These are phyloP conservation scores for Drosophila quadrilineata DNA, from an alignment of 1,140 invertebrate genomes.

Conservation along the genomic window DNA sequence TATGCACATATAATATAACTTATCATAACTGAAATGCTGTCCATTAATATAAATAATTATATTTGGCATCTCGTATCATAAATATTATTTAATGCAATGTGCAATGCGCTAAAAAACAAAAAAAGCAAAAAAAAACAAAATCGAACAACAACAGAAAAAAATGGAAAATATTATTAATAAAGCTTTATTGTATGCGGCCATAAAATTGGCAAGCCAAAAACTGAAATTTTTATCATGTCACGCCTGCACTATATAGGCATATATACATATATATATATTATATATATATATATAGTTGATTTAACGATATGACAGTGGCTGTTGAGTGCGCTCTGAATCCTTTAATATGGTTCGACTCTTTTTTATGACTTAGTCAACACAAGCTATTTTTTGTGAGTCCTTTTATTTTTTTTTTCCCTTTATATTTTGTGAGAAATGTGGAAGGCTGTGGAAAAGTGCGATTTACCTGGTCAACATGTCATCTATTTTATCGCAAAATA, in stretches of 20 bases:
- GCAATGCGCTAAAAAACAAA: too few species aligned
- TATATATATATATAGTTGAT: neutral
- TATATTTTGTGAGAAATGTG: neutral
- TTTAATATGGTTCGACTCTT: slow-evolving; percentile 57
- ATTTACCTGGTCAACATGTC: slow-evolving; percentile 30
- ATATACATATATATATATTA: neutral
- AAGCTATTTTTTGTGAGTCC: too few species aligned
- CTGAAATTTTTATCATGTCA: slow-evolving; percentile 46
- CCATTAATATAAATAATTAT: slow-evolving; percentile 44
- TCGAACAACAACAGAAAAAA: slow-evolving; percentile 17
- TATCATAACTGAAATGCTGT: slow-evolving; percentile 5
- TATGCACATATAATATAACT: too few species aligned
- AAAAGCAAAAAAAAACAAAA: too few species aligned
- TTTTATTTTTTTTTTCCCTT: slow-evolving; percentile 50
- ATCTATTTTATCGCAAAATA: slow-evolving; percentile 3
- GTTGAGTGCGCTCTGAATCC: slow-evolving; percentile 55
- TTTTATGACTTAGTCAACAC: slow-evolving; percentile 41
- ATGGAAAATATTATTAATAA: slow-evolving; percentile 41
- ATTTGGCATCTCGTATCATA: slow-evolving; percentile 22
- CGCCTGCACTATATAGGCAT: slow-evolving; percentile 14
- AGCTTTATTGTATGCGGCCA: slow-evolving; percentile 37
- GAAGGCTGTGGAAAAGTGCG: slow-evolving; percentile 47
- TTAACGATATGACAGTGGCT: slow-evolving; percentile 47
- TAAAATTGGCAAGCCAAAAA: slow-evolving; percentile 37
- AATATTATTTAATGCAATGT: slow-evolving; percentile 31